Evolutionary conservation across 1,140 invertebrate species (phyloP).

Genomic region (Helicorthomorpha holstii): DNA sequence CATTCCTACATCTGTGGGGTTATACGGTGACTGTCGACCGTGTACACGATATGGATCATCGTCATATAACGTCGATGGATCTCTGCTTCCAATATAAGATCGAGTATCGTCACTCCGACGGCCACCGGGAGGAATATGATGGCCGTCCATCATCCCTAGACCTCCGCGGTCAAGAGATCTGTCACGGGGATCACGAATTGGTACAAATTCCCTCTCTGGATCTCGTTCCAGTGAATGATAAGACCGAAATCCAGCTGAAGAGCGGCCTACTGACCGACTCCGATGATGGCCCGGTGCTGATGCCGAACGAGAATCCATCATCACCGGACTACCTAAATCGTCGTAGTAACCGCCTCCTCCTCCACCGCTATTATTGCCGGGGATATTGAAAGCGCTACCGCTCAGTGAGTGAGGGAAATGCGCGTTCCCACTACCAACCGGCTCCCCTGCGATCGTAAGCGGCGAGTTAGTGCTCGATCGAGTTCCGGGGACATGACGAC

Average conservation of each 20-base stretch:
- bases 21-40: slow-evolving; percentile 59
- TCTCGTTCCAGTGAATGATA: slow-evolving; percentile 58
- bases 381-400: slow-evolving; percentile 9
- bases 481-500: slow-evolving; percentile 2
- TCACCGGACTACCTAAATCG: slow-evolving; percentile 51
- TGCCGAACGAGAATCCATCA: slow-evolving; percentile 39
- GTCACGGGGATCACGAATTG: slow-evolving; percentile 46
- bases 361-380: too few species aligned
- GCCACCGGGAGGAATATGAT: slow-evolving; percentile 41
- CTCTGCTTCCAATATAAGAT: too few species aligned
- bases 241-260: slow-evolving; percentile 30
- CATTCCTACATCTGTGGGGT: slow-evolving; percentile 33
- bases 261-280: slow-evolving; percentile 23
- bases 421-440: not conserved
- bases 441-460: not conserved
- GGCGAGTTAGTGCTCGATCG: slow-evolving; percentile 7
- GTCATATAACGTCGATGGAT: slow-evolving; percentile 47
- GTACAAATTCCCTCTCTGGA: slow-evolving; percentile 60
- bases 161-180: slow-evolving; percentile 20
- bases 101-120: slow-evolving; percentile 22
- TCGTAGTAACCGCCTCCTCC: slow-evolving; percentile 31
- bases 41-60: slow-evolving; percentile 18
- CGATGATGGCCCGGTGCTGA: slow-evolving; percentile 29
- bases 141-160: too few species aligned
- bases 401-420: slow-evolving; percentile 10